Evolutionary conservation across 2,888 invertebrate genomes (phyloP).

Genomic region (Lobophora halterata): DNA sequence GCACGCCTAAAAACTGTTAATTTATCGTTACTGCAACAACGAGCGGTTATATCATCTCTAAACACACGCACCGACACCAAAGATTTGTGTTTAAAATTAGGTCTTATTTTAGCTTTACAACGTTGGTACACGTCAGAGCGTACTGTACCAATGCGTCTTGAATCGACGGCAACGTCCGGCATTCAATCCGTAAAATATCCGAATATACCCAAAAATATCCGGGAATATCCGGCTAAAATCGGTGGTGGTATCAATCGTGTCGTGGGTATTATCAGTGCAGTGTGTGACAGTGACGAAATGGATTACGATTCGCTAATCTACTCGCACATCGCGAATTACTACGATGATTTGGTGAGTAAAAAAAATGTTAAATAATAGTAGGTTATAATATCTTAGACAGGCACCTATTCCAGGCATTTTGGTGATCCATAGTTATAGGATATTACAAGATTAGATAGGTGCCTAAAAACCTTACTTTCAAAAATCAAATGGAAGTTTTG

Average conservation of each 20-base stretch:
- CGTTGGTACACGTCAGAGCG: constrained; percentile 74
- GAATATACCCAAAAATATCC: too few relatives aligned
- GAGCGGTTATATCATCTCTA: constrained; percentile 58
- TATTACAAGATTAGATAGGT: too few relatives aligned
- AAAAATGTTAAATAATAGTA: too few relatives aligned
- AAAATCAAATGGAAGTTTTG: too few relatives aligned
- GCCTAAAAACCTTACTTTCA: too few relatives aligned
- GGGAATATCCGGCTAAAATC: too few relatives aligned
- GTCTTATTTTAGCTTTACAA: constrained; percentile 82
- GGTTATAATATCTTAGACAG: too few relatives aligned
- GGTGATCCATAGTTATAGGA: too few relatives aligned
- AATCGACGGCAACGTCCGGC: constrained; percentile 61
- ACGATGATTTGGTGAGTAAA: constrained; percentile 81
- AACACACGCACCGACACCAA: constrained; percentile 59
- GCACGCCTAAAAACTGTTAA: too few relatives aligned
- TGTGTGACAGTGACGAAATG: constrained; percentile 55
- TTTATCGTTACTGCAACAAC: constrained; percentile 5
- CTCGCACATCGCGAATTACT: constrained; percentile 83
- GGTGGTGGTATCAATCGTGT: too few relatives aligned
- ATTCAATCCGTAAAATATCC: constrained; percentile 30
- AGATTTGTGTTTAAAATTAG: constrained; percentile 81
- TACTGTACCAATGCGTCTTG: constrained; percentile 76
- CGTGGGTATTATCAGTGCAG: too few relatives aligned
- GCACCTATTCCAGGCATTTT: too few relatives aligned
- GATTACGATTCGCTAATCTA: constrained; percentile 85